Evolutionary conservation across 1,140 invertebrate species (phyloP).

Genomic region (Brachionus rubens): DNA sequence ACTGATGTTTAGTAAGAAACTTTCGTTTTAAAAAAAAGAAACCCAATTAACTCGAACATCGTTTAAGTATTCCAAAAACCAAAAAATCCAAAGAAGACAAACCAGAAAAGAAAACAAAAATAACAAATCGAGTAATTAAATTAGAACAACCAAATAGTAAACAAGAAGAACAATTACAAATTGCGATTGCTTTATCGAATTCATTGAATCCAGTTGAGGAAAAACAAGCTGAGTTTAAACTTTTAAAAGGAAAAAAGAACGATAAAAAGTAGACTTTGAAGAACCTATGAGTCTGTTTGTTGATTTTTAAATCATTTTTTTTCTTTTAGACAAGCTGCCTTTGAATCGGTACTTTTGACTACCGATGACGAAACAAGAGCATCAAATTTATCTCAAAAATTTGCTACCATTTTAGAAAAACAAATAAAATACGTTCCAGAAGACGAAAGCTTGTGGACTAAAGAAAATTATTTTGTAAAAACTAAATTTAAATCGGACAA

Average conservation of each 20-base stretch:
- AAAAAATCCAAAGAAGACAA: conserved; percentile 11
- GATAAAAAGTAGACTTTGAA: background rate
- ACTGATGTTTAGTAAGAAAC: conserved; percentile 43
- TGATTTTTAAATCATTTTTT: no score
- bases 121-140: conserved; percentile 23
- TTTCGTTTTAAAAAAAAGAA: no score
- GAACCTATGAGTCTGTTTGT: background rate
- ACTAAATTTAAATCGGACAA: conserved; percentile 36
- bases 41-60: no score
- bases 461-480: conserved; percentile 6
- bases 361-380: background rate
- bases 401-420: background rate
- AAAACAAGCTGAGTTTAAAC: conserved; percentile 8
- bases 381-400: background rate
- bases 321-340: background rate
- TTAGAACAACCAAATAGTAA: conserved; percentile 17
- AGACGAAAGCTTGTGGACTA: no score
- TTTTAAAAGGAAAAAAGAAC: conserved; percentile 14
- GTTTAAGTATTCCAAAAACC: background rate
- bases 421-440: background rate
- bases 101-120: conserved; percentile 15
- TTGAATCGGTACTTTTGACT: background rate
- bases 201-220: conserved; percentile 18
- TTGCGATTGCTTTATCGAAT: conserved; percentile 35
- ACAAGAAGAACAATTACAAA: conserved; percentile 20